Evolutionary conservation across 2,113 vertebrate species (phyloP).

Genomic region (Phalacrocorax pelagicus): DNA sequence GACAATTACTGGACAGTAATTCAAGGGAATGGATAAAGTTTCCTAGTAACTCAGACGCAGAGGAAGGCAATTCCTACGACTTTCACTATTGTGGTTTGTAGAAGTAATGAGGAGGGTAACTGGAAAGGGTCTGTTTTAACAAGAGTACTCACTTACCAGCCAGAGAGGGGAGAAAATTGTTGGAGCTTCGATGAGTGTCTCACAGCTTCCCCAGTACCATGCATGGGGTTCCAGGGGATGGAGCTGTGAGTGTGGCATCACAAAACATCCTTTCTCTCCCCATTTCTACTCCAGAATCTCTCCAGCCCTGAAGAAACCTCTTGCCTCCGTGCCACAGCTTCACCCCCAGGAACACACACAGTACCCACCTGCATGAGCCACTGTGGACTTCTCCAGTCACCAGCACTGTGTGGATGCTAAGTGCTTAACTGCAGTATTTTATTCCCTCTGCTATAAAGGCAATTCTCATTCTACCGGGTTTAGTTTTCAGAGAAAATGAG

Average conservation of each 20-base stretch:
- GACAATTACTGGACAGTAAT: not conserved
- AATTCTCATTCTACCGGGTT: not conserved
- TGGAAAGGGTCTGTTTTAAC: not conserved
- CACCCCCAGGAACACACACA: not conserved
- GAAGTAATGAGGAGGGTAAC: not conserved
- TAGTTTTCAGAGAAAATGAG: not conserved
- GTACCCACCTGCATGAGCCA: not conserved
- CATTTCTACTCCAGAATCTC: not conserved
- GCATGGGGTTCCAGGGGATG: fast-evolving
- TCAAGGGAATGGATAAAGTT: not conserved
- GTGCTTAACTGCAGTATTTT: not conserved
- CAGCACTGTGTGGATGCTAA: not conserved
- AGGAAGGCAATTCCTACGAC: not conserved
- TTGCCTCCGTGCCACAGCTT: not conserved
- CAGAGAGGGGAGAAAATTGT: not conserved
- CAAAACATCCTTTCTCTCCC: not conserved
- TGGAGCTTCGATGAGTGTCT: not conserved
- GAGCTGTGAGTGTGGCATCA: fast-evolving
- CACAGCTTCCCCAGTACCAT: fast-evolving
- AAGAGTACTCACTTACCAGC: not conserved
- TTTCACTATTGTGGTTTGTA: not conserved
- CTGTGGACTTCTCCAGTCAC: not conserved
- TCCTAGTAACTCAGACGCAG: not conserved
- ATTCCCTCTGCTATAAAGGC: not conserved
- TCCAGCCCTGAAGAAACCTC: not conserved